Evolutionary conservation across 2,797 vertebrate genomes (phyloP), one percentile per base, ranked within the genome.

Genomic region (Fringilla coelebs): DNA sequence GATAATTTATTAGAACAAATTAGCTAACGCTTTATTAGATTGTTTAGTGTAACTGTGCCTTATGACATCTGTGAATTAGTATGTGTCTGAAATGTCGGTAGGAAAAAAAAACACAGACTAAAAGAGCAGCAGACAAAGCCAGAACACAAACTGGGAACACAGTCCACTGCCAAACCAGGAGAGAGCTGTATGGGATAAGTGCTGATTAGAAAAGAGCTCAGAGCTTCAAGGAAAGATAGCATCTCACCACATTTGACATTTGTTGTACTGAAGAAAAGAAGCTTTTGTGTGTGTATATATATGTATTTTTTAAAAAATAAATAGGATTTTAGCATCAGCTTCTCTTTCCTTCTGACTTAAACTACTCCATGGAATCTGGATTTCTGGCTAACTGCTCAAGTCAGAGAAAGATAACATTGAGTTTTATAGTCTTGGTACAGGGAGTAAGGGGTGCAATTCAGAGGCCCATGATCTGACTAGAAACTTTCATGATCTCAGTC

Each of bases 331-430:
- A 83, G 24, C 72, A 78, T 86, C 70, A 84, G 48, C 62, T 81
- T 88, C 61, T 81, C 43, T 88, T 95, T 92, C 51, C 40, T 87
- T 68, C 76, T 86, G 73, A 93, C 68, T 94, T 83, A 77, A 90
- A 74, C 25, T 85, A 60, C 54, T 92, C 74, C 87, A 25, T 25
- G 45, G 43, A 94, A 83, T 88, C 79, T 32, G 62, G 31, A 75
- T 90, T 94, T 91, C 83, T 72, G 72, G 28, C 41, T 88, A 85
- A 58, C 61, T 51, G 20, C 34, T 95, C 28, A 58, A 92, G 68
- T 85, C 70, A 65, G 46, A 72, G 75, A 29, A 80, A 87, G 60
- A 91, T 78, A 91, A 85, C 55, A 45, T 13, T 73, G 61, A 67
- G 17, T 75, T 95, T 93, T 89, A 84, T 38, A 43, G 41, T n/a